Evolutionary conservation across 2,113 vertebrate species (phyloP).

Genomic region (Gasterosteus aculeatus): DNA sequence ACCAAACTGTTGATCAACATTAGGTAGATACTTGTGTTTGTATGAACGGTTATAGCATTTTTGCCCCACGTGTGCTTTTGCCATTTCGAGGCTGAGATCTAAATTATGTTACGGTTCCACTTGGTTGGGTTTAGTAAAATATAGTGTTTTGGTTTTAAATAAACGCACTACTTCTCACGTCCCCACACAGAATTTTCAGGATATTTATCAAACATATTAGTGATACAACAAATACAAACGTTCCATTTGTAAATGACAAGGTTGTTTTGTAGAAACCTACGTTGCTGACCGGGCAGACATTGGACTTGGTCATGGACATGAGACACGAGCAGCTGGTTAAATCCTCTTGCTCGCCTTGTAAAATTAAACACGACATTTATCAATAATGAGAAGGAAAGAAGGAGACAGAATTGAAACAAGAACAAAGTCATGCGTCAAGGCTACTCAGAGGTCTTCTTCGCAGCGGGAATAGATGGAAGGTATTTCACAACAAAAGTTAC

Average conservation of each 20-base stretch:
- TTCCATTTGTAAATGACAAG: background rate
- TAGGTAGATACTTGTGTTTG: background rate
- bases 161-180: background rate
- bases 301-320: background rate
- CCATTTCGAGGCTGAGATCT: background rate
- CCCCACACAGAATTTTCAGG: background rate
- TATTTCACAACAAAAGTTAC: background rate
- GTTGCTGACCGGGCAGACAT: background rate
- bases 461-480: too few species aligned
- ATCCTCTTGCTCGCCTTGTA: too few species aligned
- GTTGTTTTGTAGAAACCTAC: background rate
- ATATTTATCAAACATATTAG: background rate
- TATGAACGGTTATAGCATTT: background rate
- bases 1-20: background rate
- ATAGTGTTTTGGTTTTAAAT: background rate
- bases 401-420: too few species aligned
- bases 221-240: background rate
- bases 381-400: too few species aligned
- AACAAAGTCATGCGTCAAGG: too few species aligned
- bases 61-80: background rate
- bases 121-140: background rate
- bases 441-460: too few species aligned
- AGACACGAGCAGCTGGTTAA: background rate
- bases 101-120: background rate
- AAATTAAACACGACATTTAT: too few species aligned